Evolutionary conservation across 2,113 vertebrate species (phyloP), one percentile per base, ranked within the genome.

Genomic region (Syngnathus scovelli): DNA sequence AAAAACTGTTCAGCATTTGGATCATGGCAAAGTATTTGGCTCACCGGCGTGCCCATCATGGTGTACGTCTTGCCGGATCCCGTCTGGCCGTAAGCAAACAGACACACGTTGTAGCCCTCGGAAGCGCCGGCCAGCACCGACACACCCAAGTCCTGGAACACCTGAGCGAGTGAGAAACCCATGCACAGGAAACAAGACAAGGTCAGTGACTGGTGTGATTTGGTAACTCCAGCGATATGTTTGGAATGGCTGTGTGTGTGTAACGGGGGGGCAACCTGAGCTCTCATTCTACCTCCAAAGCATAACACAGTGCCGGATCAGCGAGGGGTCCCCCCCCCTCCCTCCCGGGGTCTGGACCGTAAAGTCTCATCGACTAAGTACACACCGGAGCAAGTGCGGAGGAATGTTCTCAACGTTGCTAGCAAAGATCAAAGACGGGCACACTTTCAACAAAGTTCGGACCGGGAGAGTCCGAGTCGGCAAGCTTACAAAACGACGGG

Each of bases 11-110:
- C 27, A 3, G 27, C 27, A 33, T 33, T 33, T 33, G 27, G 27
- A 0, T 33, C 27, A 33, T 33, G 27, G 27, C 27, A 33, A 33
- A 3, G 9, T 7, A 1, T 54, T 33, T 7, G 69, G 67, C 96
- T 97, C 82, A 99, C 97, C 78, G 94, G 93, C 39, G 95, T 95
- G 41, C 97, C 97, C 91, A 98, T 94, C 97, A 99, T 99, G 69
- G 97, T 99, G 69, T 98, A 95, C 0, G 97, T 99, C 89, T 99
- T 99, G 68, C 97, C 97, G 65, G 97, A 96, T 78, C 97, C 97
- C 0, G 97, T 99, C 87, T 99, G 97, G 65, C 97, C 23, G 63
- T 99, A 99, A 4, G 97, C 97, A 90, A 99, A 98, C 70, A 99
- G 91, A 78, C 96, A 98, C 75, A 98, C 95, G n/a, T 99, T 99